Percentiles rank a stretch among this genome's conserved stretches.
phyloP scores from a whole-genome alignment of 2,113 vertebrate genomes.

The Gambusia affinis region DNA sequence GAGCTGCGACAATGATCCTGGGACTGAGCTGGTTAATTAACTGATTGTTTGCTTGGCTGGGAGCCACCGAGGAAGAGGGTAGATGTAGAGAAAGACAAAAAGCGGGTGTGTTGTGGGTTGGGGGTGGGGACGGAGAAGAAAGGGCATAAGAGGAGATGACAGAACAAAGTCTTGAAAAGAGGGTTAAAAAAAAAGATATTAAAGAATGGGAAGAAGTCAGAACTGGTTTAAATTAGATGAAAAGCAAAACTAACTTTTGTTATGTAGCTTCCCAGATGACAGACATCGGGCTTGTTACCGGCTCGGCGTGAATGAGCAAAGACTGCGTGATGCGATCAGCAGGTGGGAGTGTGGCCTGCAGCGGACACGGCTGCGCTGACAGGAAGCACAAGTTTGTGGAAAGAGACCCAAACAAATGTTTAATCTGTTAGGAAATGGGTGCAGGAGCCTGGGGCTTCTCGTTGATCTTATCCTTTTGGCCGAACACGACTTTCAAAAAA shows the following conservation, averaged over 20 bases:
- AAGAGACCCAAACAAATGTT: not conserved
- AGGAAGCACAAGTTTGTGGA: not conserved
- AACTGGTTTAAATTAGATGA: not conserved
- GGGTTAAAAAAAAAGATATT: not conserved
- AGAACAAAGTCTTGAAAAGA: not conserved
- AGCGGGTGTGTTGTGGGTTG: too few species aligned
- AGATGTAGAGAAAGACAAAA: constrained; percentile 47
- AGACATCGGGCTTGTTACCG: not conserved
- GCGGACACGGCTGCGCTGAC: not conserved
- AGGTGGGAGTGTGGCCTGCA: not conserved
- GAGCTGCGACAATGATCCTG: constrained; percentile 79
- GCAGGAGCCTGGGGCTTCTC: not conserved
- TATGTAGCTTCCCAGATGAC: not conserved
- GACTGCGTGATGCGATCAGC: not conserved
- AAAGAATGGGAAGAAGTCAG: not conserved
- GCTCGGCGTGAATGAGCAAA: not conserved
- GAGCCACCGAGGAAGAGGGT: constrained; percentile 69
- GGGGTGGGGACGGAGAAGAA: constrained; percentile 11
- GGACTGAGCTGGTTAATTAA: constrained; percentile 85
- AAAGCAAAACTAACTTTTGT: not conserved
- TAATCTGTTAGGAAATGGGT: not conserved
- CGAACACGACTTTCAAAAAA: not conserved
- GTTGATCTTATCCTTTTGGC: not conserved
- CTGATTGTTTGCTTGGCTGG: constrained; percentile 81
- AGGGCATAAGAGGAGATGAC: constrained; percentile 10